A percentile compares a stretch with the other conserved stretches of the same genome.
These are phyloP conservation scores for Axinella damicornis DNA, from an alignment of 37 sponge, comb jelly and placozoan species.

Conservation along the genomic window DNA sequence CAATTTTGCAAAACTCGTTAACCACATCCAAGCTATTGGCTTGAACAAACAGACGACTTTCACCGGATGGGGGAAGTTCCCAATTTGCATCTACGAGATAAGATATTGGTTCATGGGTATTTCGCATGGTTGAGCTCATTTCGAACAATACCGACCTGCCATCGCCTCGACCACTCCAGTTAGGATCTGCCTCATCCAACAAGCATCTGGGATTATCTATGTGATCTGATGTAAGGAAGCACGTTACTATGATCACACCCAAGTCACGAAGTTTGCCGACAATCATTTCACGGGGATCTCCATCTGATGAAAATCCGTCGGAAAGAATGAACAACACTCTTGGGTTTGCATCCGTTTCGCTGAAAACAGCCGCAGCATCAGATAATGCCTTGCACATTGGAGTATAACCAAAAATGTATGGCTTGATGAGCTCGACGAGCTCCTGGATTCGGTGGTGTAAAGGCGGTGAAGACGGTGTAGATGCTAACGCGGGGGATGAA, in stretches of 20 bases:
- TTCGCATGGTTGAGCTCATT: conserved; percentile 42
- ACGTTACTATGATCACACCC: conserved; percentile 49
- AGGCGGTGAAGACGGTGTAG: background rate
- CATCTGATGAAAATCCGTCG: conserved; percentile 53
- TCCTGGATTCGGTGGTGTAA: conserved; percentile 30
- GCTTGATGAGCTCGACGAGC: conserved; percentile 30
- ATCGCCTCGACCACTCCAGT: background rate
- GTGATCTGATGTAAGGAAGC: conserved; percentile 24
- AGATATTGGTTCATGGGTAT: conserved; percentile 29
- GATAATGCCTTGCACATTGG: conserved; percentile 58
- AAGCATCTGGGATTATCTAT: conserved; percentile 27
- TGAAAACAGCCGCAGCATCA: conserved; percentile 28
- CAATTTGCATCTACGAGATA: conserved; percentile 43
- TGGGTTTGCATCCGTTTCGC: background rate
- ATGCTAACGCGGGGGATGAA: too few species aligned
- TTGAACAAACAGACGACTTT: conserved; percentile 67
- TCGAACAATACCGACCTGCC: conserved; percentile 28
- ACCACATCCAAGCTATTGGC: conserved; percentile 66
- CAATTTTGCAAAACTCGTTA: conserved; percentile 49
- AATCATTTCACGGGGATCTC: conserved; percentile 30
- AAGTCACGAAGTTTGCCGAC: conserved; percentile 5
- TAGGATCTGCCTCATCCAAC: background rate
- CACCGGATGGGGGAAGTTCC: conserved; percentile 53
- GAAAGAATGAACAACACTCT: conserved; percentile 64
- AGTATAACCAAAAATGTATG: conserved; percentile 56